phyloP scores from a whole-genome alignment of 2,113 vertebrate species.

The Glareola pratincola region DNA sequence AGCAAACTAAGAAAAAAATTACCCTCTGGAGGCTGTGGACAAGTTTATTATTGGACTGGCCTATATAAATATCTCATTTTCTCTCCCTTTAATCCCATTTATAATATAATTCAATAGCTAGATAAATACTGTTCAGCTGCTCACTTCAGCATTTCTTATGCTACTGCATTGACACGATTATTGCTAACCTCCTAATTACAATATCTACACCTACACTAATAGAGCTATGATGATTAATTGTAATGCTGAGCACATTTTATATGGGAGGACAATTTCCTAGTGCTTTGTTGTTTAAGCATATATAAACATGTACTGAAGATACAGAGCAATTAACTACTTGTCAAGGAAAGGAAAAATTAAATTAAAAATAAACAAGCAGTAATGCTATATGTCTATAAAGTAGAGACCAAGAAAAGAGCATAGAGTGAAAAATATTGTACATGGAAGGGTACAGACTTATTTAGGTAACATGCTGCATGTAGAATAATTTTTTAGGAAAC shows the following conservation, averaged over 20 bases:
- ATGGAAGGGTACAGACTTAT: neutral
- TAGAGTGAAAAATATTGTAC: neutral
- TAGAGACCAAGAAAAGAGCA: neutral
- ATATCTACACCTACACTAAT: neutral
- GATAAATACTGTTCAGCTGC: neutral
- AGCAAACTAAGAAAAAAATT: neutral
- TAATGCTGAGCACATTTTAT: neutral
- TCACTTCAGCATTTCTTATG: neutral
- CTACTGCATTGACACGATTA: neutral
- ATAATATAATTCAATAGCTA: neutral
- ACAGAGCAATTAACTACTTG: neutral
- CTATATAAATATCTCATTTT: neutral
- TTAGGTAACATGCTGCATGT: neutral
- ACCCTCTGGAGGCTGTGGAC: neutral
- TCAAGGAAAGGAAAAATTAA: neutral
- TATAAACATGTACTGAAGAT: neutral
- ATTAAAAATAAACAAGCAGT: neutral
- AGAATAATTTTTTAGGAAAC: neutral
- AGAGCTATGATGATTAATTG: neutral
- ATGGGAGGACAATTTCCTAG: neutral
- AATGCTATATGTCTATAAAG: neutral
- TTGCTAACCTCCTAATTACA: neutral
- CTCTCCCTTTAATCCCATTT: neutral
- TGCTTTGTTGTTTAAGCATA: neutral
- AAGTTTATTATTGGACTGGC: neutral